Evolutionary conservation across 2,113 vertebrate genomes (phyloP).

Genomic region (Pseudopodoces humilis): DNA sequence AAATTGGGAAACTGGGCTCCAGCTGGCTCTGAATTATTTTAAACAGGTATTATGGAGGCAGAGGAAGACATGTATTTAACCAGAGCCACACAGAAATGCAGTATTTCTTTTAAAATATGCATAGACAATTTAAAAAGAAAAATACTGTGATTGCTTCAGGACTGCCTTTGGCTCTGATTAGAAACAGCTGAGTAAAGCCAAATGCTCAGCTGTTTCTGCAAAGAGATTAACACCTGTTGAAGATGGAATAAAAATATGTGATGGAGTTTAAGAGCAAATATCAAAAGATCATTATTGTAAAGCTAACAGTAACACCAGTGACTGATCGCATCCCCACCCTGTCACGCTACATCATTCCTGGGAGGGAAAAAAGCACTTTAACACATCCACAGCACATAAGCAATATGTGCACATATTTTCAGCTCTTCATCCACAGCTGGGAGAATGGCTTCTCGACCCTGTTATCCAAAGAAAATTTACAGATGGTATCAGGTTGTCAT

Average conservation of each 20-base stretch:
- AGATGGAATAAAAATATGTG: slow-evolving; percentile 47
- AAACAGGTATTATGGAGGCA: neutral
- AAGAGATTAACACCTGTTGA: slow-evolving; percentile 66
- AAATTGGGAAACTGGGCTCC: neutral
- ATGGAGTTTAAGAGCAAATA: slow-evolving; percentile 42
- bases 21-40: neutral
- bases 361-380: neutral
- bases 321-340: neutral
- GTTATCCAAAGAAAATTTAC: neutral
- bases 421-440: neutral
- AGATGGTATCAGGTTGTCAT: neutral
- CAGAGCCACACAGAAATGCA: neutral
- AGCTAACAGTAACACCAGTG: neutral
- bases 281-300: slow-evolving; percentile 45
- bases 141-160: slow-evolving; percentile 1
- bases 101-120: slow-evolving; percentile 56
- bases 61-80: neutral
- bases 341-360: neutral
- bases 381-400: neutral
- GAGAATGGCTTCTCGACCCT: neutral
- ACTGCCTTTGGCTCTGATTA: slow-evolving; percentile 61
- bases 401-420: neutral
- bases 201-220: slow-evolving; percentile 51
- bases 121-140: slow-evolving; percentile 33
- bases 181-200: slow-evolving; percentile 59